Evolutionary conservation across 2,797 vertebrate species (phyloP).

Genomic region (Tadarida brasiliensis): DNA sequence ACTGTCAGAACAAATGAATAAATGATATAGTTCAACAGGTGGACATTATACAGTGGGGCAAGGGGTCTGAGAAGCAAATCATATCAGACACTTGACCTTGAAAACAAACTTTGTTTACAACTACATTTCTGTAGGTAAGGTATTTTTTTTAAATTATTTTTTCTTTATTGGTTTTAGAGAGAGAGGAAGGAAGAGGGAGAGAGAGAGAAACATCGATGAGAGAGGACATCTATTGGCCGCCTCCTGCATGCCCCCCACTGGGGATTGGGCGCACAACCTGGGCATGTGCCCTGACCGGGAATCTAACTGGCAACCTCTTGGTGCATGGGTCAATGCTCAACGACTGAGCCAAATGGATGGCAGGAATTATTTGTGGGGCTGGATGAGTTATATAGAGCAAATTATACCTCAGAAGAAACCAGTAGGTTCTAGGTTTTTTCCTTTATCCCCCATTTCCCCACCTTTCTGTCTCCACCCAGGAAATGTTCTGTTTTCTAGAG

Average conservation of each 20-base stretch:
- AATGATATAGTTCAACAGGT: background rate
- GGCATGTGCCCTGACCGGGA: too few species aligned
- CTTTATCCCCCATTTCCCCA: background rate
- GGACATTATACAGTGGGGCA: background rate
- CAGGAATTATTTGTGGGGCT: background rate
- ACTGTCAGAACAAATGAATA: background rate
- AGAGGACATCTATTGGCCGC: too few species aligned
- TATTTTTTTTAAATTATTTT: too few species aligned
- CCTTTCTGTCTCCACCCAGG: background rate
- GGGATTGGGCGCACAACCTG: too few species aligned
- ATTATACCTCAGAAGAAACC: background rate
- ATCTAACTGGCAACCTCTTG: too few species aligned
- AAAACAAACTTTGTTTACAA: slow-evolving; percentile 19
- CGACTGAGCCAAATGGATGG: background rate
- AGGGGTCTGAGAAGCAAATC: background rate
- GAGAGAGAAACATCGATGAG: too few species aligned
- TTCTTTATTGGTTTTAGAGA: too few species aligned
- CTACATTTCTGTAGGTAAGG: background rate
- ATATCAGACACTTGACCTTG: background rate
- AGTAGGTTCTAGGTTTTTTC: background rate
- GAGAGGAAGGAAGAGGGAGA: too few species aligned
- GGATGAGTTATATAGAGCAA: background rate
- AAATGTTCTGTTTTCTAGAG: background rate
- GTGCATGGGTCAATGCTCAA: too few species aligned
- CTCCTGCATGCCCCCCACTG: too few species aligned